A percentile compares a stretch with the other conserved stretches of the same genome.
These are phyloP conservation scores for Aurelia sp. DNA, from an alignment of 30 jellyfish, hydroid and myxozoan species.

Conservation along the genomic window DNA sequence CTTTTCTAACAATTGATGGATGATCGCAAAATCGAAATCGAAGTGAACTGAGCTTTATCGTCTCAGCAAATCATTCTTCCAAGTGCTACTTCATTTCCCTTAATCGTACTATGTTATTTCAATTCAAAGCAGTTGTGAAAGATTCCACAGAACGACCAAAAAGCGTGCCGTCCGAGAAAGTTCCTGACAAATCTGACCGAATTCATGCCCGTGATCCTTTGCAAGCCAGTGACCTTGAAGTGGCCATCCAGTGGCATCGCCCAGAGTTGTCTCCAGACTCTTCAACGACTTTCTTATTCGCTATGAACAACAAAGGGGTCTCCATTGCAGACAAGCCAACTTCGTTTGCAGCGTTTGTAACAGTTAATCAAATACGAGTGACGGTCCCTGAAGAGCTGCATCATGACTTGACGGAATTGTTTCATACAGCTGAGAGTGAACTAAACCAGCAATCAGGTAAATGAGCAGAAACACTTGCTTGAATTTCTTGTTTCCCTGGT, in stretches of 20 bases:
- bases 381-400: slow-evolving; percentile 41
- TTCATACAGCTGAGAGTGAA: slow-evolving; percentile 63
- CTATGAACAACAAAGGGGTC: slow-evolving; percentile 70
- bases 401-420: slow-evolving; percentile 45
- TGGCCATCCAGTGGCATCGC: slow-evolving; percentile 79
- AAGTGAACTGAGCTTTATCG: too few species aligned
- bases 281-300: slow-evolving; percentile 29
- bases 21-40: too few species aligned
- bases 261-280: slow-evolving; percentile 41
- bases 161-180: slow-evolving; percentile 31
- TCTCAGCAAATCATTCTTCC: too few species aligned
- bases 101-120: background rate
- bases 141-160: slow-evolving; percentile 2
- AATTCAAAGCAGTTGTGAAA: slow-evolving; percentile 1
- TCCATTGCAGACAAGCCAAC: slow-evolving; percentile 64
- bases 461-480: background rate
- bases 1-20: too few species aligned
- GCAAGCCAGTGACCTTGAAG: slow-evolving; percentile 80
- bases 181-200: slow-evolving; percentile 67
- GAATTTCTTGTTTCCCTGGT: too few species aligned
- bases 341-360: slow-evolving; percentile 60
- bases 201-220: slow-evolving; percentile 76
- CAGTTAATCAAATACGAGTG: slow-evolving; percentile 3
- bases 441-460: slow-evolving; percentile 29
- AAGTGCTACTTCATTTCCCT: background rate